phyloP scores from a whole-genome alignment of 2,888 invertebrate genomes.

The Drosophila recens region DNA sequence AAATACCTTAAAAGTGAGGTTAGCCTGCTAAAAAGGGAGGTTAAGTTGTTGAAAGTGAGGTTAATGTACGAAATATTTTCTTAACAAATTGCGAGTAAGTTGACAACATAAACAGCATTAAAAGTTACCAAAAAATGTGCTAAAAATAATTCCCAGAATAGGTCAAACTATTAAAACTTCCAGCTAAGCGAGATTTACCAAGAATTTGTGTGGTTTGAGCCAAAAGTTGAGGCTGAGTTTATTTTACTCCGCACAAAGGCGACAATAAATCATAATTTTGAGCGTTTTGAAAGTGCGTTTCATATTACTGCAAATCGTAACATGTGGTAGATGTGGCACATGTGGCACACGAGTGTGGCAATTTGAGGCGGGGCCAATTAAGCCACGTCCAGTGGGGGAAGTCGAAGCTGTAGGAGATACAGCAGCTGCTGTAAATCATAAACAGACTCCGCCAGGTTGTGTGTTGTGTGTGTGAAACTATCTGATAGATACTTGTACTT shows the following conservation, averaged over 20 bases:
- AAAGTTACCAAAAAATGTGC: constrained; percentile 3
- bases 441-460: constrained; percentile 36
- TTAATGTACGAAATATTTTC: constrained; percentile 5
- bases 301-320: constrained; percentile 65
- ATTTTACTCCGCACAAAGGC: constrained; percentile 6
- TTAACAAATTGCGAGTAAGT: constrained; percentile 9
- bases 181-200: constrained; percentile 9
- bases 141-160: constrained; percentile 9
- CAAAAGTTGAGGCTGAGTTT: constrained; percentile 16
- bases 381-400: constrained; percentile 49
- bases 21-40: constrained; percentile 18
- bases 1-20: constrained; percentile 28
- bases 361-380: constrained; percentile 72
- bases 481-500: constrained; percentile 42
- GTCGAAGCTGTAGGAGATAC: constrained; percentile 2
- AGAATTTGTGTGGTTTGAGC: constrained; percentile 21
- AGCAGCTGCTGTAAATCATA: constrained; percentile 72
- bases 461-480: constrained; percentile 57
- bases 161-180: constrained; percentile 25
- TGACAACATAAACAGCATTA: constrained; percentile 25
- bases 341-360: constrained; percentile 58
- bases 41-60: constrained; percentile 25
- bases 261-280: constrained; percentile 59
- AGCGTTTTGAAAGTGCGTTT: constrained; percentile 78
- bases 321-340: constrained; percentile 22